These are phyloP conservation scores for Neolamprologus longior DNA, from an alignment of 2,113 vertebrate genomes.

Conservation along the genomic window DNA sequence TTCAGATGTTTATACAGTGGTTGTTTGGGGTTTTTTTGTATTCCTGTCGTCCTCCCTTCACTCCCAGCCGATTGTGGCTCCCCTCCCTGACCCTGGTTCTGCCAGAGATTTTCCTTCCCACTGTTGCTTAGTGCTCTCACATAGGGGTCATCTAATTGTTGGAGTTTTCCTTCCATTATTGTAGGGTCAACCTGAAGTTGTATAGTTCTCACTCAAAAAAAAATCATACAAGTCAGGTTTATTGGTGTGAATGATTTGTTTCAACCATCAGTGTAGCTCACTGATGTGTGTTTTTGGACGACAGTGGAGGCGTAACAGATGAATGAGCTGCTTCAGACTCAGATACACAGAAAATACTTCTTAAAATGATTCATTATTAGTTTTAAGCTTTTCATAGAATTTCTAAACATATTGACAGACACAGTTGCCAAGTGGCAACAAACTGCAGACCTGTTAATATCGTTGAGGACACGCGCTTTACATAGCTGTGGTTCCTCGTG, in stretches of 20 bases:
- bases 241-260: neutral
- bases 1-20: neutral
- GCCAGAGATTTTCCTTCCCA: neutral
- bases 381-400: neutral
- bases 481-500: neutral
- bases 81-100: neutral
- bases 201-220: neutral
- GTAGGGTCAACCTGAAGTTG: neutral
- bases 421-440: neutral
- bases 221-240: neutral
- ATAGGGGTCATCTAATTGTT: neutral
- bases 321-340: neutral
- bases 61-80: neutral
- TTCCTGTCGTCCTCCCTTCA: neutral
- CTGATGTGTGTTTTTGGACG: neutral
- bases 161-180: neutral
- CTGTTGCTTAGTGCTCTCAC: neutral
- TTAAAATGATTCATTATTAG: neutral
- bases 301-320: neutral
- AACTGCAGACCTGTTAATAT: neutral
- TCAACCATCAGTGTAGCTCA: neutral
- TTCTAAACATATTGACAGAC: neutral
- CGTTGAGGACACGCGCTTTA: neutral
- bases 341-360: neutral
- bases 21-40: neutral